Base-by-base conservation (phyloP, 2,113 vertebrate species). In the Puntigrus tetrazona region DNA sequence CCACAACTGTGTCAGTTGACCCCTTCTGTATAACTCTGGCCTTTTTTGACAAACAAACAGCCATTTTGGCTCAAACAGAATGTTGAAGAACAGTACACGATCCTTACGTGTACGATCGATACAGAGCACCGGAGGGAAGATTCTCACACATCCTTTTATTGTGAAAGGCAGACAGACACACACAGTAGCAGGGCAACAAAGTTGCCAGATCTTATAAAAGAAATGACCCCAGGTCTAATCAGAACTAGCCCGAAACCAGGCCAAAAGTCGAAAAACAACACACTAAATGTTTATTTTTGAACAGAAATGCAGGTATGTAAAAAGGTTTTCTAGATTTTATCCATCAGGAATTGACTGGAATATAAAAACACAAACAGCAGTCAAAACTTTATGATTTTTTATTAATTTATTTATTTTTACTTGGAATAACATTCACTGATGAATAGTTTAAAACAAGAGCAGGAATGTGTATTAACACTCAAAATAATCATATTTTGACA, bases 31-130 rank as follows among this genome's bases (percentile, higher is more conserved):
- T 22, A 69, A 52, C 20, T 52, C 50, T 81, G 79, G 6, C 7
- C 29, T 52, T 63, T 69, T 52, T 70, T 81, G 61, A 80, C 78
- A 80, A 69, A 81, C 79, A 81, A 81, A 69, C 43, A 81, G 63
- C 43, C 43, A 36, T 81, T 70, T 69, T 70, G 63, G 43, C 63
- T 81, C 79, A 81, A 70, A 70, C 43, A 10, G 20, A 81, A 81
- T 34, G 45, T 0, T 52, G 45, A 50, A 81, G 61, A 69, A 63
- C 36, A 67, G 61, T 47, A 70, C 79, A 81, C 22, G 2, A 55
- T 69, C 31, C 22, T 52, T 70, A 36, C 45, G 22, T 81, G 45
- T 70, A 25, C 65, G 38, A 81, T 81, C 79, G 29, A 81, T 70
- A 81, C 6, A 52, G 29, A 81, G 41, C 63, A 52, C 79, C 18